phyloP scores from a whole-genome alignment of 2,888 invertebrate genomes.

The Rapana venosa region DNA sequence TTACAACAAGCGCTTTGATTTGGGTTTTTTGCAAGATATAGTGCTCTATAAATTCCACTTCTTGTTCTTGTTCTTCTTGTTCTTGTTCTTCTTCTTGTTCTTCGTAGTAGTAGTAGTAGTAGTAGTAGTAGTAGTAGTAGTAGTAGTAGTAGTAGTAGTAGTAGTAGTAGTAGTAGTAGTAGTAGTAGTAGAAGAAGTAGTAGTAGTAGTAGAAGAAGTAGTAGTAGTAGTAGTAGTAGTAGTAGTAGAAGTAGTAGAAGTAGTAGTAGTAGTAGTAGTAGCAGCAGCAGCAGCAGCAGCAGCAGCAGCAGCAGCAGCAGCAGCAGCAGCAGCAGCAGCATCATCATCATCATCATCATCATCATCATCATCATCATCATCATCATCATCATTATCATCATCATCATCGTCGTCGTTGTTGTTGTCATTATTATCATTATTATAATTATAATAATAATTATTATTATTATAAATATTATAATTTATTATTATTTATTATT shows the following conservation, averaged over 20 bases:
- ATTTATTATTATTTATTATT: too few relatives aligned
- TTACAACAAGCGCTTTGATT: too few relatives aligned
- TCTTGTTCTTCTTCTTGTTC: too few relatives aligned
- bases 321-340: not conserved
- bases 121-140: constrained; percentile 38
- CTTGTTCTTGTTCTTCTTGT: too few relatives aligned
- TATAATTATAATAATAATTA: too few relatives aligned
- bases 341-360: not conserved
- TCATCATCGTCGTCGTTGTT: not conserved
- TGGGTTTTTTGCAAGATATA: too few relatives aligned
- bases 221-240: constrained; percentile 40
- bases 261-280: constrained; percentile 39
- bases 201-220: constrained; percentile 32
- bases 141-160: constrained; percentile 38
- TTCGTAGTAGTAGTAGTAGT: constrained; percentile 34
- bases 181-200: constrained; percentile 32
- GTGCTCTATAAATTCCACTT: too few relatives aligned
- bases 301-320: constrained; percentile 40
- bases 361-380: not conserved
- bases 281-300: constrained; percentile 41
- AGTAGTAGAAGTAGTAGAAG: constrained; percentile 43
- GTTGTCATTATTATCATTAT: too few relatives aligned
- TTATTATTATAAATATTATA: too few relatives aligned
- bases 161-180: constrained; percentile 41
- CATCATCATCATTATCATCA: not conserved